Evolutionary conservation across 2,113 vertebrate genomes (phyloP), one percentile per base, ranked within the genome.

Genomic region (Eidolon helvum): DNA sequence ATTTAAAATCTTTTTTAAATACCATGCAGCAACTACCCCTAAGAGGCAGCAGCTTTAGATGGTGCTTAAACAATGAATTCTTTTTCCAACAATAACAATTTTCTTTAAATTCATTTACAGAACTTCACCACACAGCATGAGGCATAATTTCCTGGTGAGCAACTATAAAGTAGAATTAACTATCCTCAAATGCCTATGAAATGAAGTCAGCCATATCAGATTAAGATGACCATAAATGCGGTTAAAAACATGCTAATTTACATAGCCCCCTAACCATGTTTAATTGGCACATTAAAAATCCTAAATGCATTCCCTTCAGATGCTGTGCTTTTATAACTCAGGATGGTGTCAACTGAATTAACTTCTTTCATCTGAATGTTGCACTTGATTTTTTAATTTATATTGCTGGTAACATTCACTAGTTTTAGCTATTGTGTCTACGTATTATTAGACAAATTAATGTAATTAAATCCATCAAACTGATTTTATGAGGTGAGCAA

Each of bases 371-470:
- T 86, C 85, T 94, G 96, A 96, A 87, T 40, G 80, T 24, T 86
- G 75, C 83, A 96, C 65, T 97, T 94, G 21, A 1, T 63, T 55
- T 96, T 96, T 96, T 21, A 69, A 98, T 96, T 74, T 94, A 38
- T 90, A 91, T 69, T 86, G 80, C 53, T 82, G 94, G 28, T 79
- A 97, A 96, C 94, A 97, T 68, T 90, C 69, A 79, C 92, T 83
- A 71, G 43, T 95, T 97, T 71, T 55, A 97, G 86, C 92, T 74
- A 96, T 86, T 69, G 86, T 74, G 63, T 68, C 75, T 96, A 74
- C 96, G 97, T 90, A 96, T 94, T 94, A 98, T 92, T 98, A 97
- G 96, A 97, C 95, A 96, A 98, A 98, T 96, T 97, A 97, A 97
- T 91, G 94, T 95, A 97, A 98, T 97, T 97, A 98, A 98, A 95